Base-by-base conservation (phyloP, 2,888 invertebrate species). In the Pseudococcus longispinus region DNA sequence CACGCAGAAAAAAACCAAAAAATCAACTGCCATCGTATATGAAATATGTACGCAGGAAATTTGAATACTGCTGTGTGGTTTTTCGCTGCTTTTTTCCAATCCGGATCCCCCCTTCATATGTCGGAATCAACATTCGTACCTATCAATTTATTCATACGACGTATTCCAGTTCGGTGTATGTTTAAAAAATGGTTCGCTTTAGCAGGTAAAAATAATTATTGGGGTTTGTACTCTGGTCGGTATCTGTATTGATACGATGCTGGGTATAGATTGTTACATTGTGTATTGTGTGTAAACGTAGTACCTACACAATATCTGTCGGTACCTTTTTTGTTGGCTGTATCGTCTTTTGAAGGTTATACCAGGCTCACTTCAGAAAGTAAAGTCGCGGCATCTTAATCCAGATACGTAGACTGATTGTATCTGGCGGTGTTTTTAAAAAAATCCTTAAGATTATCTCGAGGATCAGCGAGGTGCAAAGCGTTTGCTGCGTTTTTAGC, bases 11-110 rank as follows among this genome's bases (percentile, higher is more conserved):
- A 65, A 26, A 26, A 9, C n/a, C 37, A 80, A 80, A 80, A 80
- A 80, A 80, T 80, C 42, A 80, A 80, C 77, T 80, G 77, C 77
- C 77, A 80, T 20, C 37, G 70, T 70, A 15, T 20, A 80, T 80
- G 77, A 80, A 80, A 80, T 80, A 80, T 80, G 5, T 70, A 29
- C 77, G 77, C 37, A 80, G 77, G 77, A 80, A 80, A 80, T 80
- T 80, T 80, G 77, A 80, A 80, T 80, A 80, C 42, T 11, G 11
- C 37, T 42, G 29, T 80, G 77, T 23, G 77, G 77, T 80, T 80
- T 77, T 70, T 42, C 20, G 20, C 26, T 65, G n/a, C 26, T 65
- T 65, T 26, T 23, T 65, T n/a, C n/a, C n/a, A n/a, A n/a, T 65
- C 18, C 20, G 37, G 5, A 37, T 23, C 13, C n/a, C 26, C 65